Evolutionary conservation across 2,888 invertebrate species (phyloP).

Genomic region (Patella ulyssiponensis): DNA sequence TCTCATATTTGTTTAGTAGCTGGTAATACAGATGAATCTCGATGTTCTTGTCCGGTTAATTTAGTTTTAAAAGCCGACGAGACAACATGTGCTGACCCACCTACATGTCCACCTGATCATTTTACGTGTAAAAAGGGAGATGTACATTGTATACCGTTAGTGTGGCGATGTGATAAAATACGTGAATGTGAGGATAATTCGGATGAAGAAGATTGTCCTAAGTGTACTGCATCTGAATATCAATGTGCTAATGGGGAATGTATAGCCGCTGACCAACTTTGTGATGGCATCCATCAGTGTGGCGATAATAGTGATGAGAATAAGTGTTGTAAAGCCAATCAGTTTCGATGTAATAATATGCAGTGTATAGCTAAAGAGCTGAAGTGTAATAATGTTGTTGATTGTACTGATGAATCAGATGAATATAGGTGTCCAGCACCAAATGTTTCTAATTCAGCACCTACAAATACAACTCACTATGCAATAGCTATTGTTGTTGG

Average conservation of each 20-base stretch:
- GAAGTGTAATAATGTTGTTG: conserved; percentile 57
- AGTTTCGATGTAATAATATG: conserved; percentile 59
- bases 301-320: conserved; percentile 49
- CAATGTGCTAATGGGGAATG: conserved; percentile 60
- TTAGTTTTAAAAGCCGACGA: conserved; percentile 75
- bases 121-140: conserved; percentile 94
- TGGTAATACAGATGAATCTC: conserved; percentile 74
- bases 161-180: conserved; percentile 97
- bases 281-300: conserved; percentile 56
- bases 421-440: conserved; percentile 42
- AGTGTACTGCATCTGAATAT: conserved; percentile 57
- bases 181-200: conserved; percentile 70
- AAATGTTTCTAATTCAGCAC: conserved; percentile 18
- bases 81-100: conserved; percentile 76
- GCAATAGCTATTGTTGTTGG: conserved; percentile 73
- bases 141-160: conserved; percentile 87
- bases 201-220: conserved; percentile 67
- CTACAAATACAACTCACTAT: conserved; percentile 56
- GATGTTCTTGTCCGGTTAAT: conserved; percentile 85
- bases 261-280: conserved; percentile 72
- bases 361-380: conserved; percentile 50
- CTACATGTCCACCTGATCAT: conserved; percentile 75
- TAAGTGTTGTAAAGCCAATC: conserved; percentile 60
- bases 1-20: conserved; percentile 87
- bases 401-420: conserved; percentile 60